Conservation (phyloP, 2,797 vertebrate species). For the Malacoctenus gilli region DNA sequence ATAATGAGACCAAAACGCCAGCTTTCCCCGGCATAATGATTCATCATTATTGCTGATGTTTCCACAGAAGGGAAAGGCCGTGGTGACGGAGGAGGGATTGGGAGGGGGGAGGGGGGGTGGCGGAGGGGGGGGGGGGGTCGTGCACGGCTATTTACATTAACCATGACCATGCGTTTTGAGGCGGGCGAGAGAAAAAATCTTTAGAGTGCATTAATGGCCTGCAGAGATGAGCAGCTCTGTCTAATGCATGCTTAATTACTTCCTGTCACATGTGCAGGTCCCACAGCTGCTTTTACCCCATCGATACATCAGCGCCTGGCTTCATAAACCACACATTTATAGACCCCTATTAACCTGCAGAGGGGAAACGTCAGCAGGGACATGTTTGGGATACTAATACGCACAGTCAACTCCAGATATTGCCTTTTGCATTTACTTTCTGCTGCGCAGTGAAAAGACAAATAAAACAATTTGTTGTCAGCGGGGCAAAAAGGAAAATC, state of each 20-base stretch:
- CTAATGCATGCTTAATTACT: conserved; percentile 71
- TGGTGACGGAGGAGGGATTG: conserved; percentile 31
- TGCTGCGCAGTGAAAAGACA: neutral
- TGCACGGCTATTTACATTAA: conserved; percentile 56
- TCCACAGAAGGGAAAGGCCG: conserved; percentile 29
- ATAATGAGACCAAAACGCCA: conserved; percentile 70
- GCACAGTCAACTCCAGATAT: neutral
- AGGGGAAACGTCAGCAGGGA: conserved; percentile 7
- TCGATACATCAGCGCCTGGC: conserved; percentile 31
- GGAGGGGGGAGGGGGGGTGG: conserved; percentile 46
- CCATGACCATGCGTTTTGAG: conserved; percentile 34
- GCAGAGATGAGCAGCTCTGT: conserved; percentile 37
- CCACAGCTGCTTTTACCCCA: conserved; percentile 41
- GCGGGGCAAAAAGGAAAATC: too few relatives aligned
- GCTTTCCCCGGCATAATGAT: conserved; percentile 69
- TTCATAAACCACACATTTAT: conserved; percentile 51
- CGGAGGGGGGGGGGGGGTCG: conserved; percentile 43
- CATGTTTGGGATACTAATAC: too few relatives aligned
- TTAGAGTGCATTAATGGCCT: conserved; percentile 48
- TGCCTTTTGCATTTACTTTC: neutral
- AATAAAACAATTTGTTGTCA: too few relatives aligned
- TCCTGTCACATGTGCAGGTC: conserved; percentile 54
- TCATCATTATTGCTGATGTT: conserved; percentile 66
- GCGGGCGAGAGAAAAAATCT: conserved; percentile 33
- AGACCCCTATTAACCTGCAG: conserved; percentile 29